phyloP scores from a whole-genome alignment of 2,888 invertebrate genomes.

The Xanthorhoe designata region DNA sequence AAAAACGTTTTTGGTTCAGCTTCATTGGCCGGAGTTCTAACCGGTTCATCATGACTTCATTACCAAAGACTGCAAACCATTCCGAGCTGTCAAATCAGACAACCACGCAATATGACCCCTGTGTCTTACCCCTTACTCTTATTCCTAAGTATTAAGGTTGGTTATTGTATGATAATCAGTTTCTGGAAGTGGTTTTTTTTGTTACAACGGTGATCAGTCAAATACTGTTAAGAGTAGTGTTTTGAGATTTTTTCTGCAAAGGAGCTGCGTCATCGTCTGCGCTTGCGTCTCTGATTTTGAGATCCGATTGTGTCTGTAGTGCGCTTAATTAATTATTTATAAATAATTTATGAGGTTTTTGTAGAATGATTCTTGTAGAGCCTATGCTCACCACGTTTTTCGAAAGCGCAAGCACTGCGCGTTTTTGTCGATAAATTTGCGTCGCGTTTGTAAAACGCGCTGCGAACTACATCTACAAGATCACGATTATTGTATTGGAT shows the following conservation, averaged over 20 bases:
- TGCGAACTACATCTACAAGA: too few relatives aligned
- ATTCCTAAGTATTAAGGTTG: slow-evolving; percentile 24
- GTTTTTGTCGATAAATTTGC: too few relatives aligned
- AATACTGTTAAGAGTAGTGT: slow-evolving; percentile 52
- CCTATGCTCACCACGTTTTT: too few relatives aligned
- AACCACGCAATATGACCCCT: slow-evolving; percentile 19
- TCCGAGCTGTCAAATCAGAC: slow-evolving; percentile 45
- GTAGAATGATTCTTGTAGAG: neutral
- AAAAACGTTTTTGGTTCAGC: slow-evolving; percentile 5
- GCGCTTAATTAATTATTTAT: neutral
- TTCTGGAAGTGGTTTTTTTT: slow-evolving; percentile 26
- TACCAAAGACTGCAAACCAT: slow-evolving; percentile 48
- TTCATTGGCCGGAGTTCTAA: slow-evolving; percentile 17
- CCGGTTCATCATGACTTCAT: slow-evolving; percentile 52
- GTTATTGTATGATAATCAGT: slow-evolving; percentile 33
- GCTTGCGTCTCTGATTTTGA: slow-evolving; percentile 52
- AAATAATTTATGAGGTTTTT: neutral
- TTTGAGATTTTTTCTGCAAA: slow-evolving; percentile 55
- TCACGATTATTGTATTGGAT: too few relatives aligned
- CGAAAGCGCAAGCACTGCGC: too few relatives aligned
- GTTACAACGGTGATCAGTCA: slow-evolving; percentile 60
- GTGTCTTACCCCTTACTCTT: slow-evolving; percentile 12
- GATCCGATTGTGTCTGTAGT: slow-evolving; percentile 8
- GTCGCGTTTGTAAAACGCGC: too few relatives aligned
- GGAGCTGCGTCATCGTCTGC: slow-evolving; percentile 78